Base-by-base conservation (phyloP, 2,888 invertebrate genomes). In the Dicycla oo region DNA sequence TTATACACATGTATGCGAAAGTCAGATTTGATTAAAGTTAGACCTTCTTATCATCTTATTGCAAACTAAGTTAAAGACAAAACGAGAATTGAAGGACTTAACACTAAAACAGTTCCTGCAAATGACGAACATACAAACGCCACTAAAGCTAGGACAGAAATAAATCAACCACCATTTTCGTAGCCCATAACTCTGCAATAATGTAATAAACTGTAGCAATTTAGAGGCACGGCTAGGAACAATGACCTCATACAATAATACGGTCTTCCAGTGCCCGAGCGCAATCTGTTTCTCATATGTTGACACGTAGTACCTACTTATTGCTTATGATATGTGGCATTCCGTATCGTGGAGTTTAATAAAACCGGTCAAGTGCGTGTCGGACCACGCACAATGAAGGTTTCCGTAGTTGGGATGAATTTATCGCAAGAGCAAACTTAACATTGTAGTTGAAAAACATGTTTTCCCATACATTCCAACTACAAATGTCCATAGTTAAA, bases 221-320 rank as follows among this genome's bases (percentile, higher is more conserved):
- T 92, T 90, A 87, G 88, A 84, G 81, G 63, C 89, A 88, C 90
- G 91, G 91, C 91, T 91, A 91, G 88, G 93, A 93, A 94, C 95
- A 93, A 94, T 92, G 94, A 95, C 93, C 95, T 92, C 91, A 91
- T 89, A 89, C 87, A 90, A 90, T 92, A 90, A 91, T 88, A 89
- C 86, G 87, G 86, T 88, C 88, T 89, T 89, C 90, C 87, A 91
- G 89, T 91, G 92, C 92, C 92, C 91, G 64, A 53, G 26, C 73
- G 71, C 88, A 91, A 91, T 90, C 87, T 91, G 90, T 88, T 90
- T 87, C 88, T 87, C 88, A 89, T 87, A 83, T 84, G 80, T 73
- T 81, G 87, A 88, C 91, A 88, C 82, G 85, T 69, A 34, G 4
- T 4, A 30, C 2, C 5, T 34, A 71, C 72, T 69, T 73, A 62